Percentiles rank a stretch among this genome's conserved stretches.
Conservation (phyloP, 2,797 vertebrate species). For the Cyprinodon diabolis region DNA sequence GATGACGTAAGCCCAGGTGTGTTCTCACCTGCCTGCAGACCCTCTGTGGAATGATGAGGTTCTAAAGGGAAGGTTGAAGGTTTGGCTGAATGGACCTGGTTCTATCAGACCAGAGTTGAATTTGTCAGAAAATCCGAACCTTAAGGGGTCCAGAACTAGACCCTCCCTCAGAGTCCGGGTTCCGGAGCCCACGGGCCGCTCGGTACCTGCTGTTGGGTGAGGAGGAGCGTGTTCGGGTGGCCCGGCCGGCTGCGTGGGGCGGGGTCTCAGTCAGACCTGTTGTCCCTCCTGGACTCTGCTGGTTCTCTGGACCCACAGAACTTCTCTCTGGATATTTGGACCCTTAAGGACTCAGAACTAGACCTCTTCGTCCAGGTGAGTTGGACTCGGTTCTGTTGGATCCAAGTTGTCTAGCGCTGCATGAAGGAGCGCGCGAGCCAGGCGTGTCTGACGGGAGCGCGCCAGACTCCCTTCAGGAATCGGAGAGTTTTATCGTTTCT, state of each 20-base stretch:
- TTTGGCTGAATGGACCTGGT: not conserved
- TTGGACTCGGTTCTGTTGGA: slow-evolving; percentile 7
- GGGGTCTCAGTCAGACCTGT: slow-evolving; percentile 66
- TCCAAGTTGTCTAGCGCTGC: slow-evolving; percentile 22
- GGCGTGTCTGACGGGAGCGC: slow-evolving; percentile 49
- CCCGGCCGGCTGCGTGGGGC: slow-evolving; percentile 31
- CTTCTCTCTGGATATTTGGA: slow-evolving; percentile 20
- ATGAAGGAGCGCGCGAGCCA: slow-evolving; percentile 34
- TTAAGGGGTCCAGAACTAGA: not conserved
- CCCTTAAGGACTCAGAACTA: slow-evolving; percentile 15
- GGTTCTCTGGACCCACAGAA: slow-evolving; percentile 15
- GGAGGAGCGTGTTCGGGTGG: slow-evolving; percentile 9
- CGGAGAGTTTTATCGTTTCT: not conserved
- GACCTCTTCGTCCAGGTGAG: slow-evolving; percentile 56
- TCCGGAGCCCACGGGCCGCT: not conserved
- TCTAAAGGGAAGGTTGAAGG: not conserved
- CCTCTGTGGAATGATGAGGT: not conserved
- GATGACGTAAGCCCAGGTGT: slow-evolving; percentile 1
- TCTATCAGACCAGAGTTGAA: not conserved
- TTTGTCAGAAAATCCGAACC: not conserved
- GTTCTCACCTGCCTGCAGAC: not conserved
- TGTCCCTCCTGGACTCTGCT: slow-evolving; percentile 36
- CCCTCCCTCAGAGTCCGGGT: not conserved
- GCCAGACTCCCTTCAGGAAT: slow-evolving; percentile 18
- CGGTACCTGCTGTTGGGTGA: not conserved